These are phyloP conservation scores for Steinernema carpocapsae DNA, from an alignment of 2,888 invertebrate species.

Conservation along the genomic window DNA sequence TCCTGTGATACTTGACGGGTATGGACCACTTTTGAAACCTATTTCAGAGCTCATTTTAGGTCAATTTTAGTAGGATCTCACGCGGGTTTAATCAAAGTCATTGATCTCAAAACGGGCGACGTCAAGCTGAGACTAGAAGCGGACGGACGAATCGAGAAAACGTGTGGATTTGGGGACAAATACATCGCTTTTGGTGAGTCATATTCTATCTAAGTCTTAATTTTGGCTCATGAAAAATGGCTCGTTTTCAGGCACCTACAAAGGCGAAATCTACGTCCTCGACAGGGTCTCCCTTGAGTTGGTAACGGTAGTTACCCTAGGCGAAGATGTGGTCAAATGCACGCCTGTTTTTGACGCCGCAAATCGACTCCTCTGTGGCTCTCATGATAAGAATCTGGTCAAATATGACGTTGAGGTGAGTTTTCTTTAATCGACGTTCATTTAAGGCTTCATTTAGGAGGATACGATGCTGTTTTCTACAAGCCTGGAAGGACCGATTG, in stretches of 20 bases:
- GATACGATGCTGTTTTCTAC: background rate
- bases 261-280: slow-evolving; percentile 1
- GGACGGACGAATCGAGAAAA: slow-evolving; percentile 6
- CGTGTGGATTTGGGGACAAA: slow-evolving; percentile 2
- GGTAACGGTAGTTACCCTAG: background rate
- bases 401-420: background rate
- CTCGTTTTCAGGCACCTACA: slow-evolving; percentile 12
- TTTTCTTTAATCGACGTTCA: background rate
- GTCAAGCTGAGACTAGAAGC: background rate
- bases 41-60: background rate
- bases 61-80: slow-evolving; percentile 37
- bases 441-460: background rate
- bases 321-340: slow-evolving; percentile 22
- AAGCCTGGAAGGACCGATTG: background rate
- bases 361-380: background rate
- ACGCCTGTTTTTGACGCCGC: background rate
- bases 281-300: background rate
- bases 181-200: slow-evolving; percentile 17
- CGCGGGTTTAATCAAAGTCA: slow-evolving; percentile 26
- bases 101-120: slow-evolving; percentile 17
- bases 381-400: background rate
- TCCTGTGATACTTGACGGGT: slow-evolving; percentile 36
- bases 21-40: background rate
- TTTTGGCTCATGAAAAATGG: background rate
- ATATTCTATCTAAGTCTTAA: background rate